These are phyloP conservation scores for Siphlonurus alternatus DNA, from an alignment of 2,888 invertebrate genomes.

Conservation along the genomic window DNA sequence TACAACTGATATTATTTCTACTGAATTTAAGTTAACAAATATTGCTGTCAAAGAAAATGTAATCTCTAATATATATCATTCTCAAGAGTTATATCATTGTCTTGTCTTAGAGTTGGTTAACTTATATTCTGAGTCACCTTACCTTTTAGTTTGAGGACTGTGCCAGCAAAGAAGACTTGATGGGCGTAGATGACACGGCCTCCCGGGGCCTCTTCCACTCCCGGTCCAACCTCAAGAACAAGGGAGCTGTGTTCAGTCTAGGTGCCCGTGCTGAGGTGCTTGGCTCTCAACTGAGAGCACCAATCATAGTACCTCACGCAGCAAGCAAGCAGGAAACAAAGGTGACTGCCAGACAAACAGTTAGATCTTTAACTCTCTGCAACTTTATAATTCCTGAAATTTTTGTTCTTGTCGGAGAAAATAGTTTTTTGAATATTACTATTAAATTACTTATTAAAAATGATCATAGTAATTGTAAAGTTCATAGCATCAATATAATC, in stretches of 20 bases:
- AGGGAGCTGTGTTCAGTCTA: constrained; percentile 91
- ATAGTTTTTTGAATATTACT: neutral
- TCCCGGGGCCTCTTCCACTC: constrained; percentile 74
- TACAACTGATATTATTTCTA: too few relatives aligned
- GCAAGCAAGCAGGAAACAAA: constrained; percentile 60
- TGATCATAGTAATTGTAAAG: too few relatives aligned
- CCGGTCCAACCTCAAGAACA: constrained; percentile 56
- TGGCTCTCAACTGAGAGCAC: constrained; percentile 78
- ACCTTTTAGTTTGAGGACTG: constrained; percentile 64
- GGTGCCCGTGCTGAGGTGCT: constrained; percentile 83
- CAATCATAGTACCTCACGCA: constrained; percentile 93
- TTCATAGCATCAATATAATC: too few relatives aligned
- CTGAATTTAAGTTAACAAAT: too few relatives aligned
- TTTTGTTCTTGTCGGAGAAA: neutral
- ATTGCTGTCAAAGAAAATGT: too few relatives aligned
- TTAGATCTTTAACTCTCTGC: neutral
- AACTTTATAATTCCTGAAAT: neutral
- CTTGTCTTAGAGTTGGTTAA: neutral
- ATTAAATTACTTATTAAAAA: too few relatives aligned
- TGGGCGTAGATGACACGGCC: constrained; percentile 88
- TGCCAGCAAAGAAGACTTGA: constrained; percentile 86
- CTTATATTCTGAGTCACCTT: constrained; percentile 6
- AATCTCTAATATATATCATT: too few relatives aligned
- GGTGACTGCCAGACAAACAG: constrained; percentile 23
- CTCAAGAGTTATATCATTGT: neutral